Evolutionary conservation across 2,888 invertebrate genomes (phyloP).

Genomic region (Sarcophaga carnaria): DNA sequence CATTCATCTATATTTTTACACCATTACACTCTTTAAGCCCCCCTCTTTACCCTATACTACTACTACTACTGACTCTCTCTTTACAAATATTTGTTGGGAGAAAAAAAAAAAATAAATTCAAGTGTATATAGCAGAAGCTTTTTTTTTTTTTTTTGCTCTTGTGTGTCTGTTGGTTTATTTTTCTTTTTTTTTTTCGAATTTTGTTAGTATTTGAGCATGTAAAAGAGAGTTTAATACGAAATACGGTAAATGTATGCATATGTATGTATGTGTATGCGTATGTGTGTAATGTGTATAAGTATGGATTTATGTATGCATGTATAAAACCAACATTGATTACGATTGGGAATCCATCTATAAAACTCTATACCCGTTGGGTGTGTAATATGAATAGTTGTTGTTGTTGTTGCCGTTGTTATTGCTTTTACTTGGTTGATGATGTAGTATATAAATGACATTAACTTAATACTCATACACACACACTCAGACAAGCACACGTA

Average conservation of each 20-base stretch:
- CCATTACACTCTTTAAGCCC: slow-evolving; percentile 28
- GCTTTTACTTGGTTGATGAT: slow-evolving; percentile 8
- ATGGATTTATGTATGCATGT: slow-evolving; percentile 32
- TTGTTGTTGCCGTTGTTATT: slow-evolving; percentile 30
- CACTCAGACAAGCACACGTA: not conserved
- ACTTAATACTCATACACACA: slow-evolving; percentile 57
- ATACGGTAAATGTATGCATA: slow-evolving; percentile 26
- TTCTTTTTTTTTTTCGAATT: not conserved
- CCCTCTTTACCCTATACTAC: not conserved
- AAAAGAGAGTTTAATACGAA: not conserved
- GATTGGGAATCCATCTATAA: slow-evolving; percentile 81
- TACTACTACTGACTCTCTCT: not conserved
- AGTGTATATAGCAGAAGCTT: not conserved
- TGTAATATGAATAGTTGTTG: slow-evolving; percentile 56
- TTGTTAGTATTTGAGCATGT: not conserved
- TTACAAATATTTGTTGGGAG: not conserved
- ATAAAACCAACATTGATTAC: slow-evolving; percentile 79
- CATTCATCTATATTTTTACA: slow-evolving; percentile 56
- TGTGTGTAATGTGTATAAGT: slow-evolving; percentile 1
- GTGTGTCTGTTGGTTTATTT: not conserved
- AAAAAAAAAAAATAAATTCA: not conserved
- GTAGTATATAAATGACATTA: slow-evolving; percentile 67
- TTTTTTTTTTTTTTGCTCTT: not conserved
- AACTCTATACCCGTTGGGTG: slow-evolving; percentile 70
- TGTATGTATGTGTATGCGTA: not conserved